phyloP scores from a whole-genome alignment of 2,113 vertebrate species.

The Semnornis frantzii region DNA sequence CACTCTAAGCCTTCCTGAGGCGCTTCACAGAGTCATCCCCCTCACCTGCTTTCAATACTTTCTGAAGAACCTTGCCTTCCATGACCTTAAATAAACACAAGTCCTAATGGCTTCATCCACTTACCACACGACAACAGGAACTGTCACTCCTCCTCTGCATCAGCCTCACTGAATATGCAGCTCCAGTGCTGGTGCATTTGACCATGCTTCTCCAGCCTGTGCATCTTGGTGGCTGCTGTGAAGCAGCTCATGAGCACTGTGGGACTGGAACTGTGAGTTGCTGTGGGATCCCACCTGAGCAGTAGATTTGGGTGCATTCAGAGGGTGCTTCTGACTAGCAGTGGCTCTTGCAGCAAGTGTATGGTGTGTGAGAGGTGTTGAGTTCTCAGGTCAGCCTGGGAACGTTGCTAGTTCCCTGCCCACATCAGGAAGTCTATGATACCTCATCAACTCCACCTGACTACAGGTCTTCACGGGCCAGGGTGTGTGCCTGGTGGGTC shows the following conservation, averaged over 20 bases:
- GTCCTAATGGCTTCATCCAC: background rate
- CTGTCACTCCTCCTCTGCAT: background rate
- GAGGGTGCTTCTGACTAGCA: background rate
- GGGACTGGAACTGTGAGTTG: fast-evolving
- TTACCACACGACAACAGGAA: background rate
- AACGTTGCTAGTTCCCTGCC: background rate
- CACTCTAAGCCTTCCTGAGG: background rate
- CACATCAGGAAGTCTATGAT: fast-evolving
- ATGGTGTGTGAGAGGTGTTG: background rate
- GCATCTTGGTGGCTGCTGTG: background rate
- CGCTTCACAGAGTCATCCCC: background rate
- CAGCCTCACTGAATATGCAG: background rate
- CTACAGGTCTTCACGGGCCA: background rate
- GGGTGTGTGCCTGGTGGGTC: background rate
- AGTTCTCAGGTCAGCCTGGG: background rate
- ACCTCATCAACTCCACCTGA: background rate
- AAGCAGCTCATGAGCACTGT: fast-evolving
- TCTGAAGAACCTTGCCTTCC: background rate
- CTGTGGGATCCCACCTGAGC: background rate
- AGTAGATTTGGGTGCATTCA: background rate
- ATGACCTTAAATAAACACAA: background rate
- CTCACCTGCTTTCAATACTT: background rate
- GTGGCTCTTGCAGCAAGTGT: background rate
- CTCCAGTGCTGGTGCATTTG: background rate
- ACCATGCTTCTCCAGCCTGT: background rate